Evolutionary conservation across 2,888 invertebrate genomes (phyloP), one percentile per base, ranked within the genome.

Genomic region (Lasioglossum figueresi): DNA sequence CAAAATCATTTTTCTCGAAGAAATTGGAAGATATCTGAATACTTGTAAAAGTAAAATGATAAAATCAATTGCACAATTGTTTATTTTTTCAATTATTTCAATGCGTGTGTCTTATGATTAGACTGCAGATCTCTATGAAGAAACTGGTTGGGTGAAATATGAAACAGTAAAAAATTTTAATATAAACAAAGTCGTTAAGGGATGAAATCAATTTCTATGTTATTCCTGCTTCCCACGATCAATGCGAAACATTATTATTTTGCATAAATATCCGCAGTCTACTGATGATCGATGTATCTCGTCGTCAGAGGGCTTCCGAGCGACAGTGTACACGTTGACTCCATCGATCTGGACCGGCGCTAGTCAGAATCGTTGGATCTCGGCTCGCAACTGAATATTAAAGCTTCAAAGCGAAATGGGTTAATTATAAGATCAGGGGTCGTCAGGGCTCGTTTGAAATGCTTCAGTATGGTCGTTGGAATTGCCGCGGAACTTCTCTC

Each of bases 381-480:
- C 2, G 34, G 14, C 31, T 75, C 16, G 31, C 4, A 68, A 48
- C 37, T 63, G 63, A 70, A 63, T 74, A 68, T 77, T 63, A 80
- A 80, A 84, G 79, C 66, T 48, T 5, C 52, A 71, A 72, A 40
- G 78, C 52, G 77, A 85, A 85, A 83, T 86, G 88, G 85, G 89
- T 88, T 90, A 90, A 90, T 90, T 89, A 90, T 86, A 76, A 84
- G 88, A 90, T 90, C 70, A 86, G 84, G 72, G 82, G 76, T 80
- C 86, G 88, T 89, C 88, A 80, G 73, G 80, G 66, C 86, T 82
- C 82, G 85, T 90, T 90, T 90, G 80, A 86, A 90, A 90, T 84
- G 82, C 84, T 85, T 90, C 84, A 52, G 66, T 52, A 76, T 76
- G 76, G 76, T 79, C 79, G 86, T 59, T 14, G 76, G 70, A 89